Conservation (phyloP, 2,797 vertebrate species). For the Streptopelia turtur region DNA sequence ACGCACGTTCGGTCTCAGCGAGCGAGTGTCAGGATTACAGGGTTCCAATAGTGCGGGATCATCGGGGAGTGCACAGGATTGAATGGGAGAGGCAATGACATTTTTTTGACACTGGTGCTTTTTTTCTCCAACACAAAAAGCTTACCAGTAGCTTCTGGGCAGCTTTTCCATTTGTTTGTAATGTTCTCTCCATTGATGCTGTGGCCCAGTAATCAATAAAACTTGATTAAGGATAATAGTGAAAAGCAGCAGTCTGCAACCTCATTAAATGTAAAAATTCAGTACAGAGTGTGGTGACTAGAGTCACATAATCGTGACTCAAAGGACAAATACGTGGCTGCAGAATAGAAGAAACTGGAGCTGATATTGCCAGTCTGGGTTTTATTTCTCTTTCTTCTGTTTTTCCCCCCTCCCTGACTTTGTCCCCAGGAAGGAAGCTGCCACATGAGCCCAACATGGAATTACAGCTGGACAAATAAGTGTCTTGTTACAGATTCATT, state of each 20-base stretch:
- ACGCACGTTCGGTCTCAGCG: fast-evolving
- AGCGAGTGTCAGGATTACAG: neutral
- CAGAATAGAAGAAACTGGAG: neutral
- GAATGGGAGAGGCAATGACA: neutral
- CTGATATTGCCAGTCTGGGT: neutral
- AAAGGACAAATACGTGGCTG: neutral
- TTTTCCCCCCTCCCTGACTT: neutral
- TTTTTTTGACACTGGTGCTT: neutral
- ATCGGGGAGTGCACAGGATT: neutral
- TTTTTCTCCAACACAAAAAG: neutral
- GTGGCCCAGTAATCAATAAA: conserved; percentile 13
- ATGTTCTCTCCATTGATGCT: neutral
- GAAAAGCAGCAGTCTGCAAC: conserved; percentile 48
- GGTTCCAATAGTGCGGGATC: neutral
- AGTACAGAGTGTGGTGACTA: neutral
- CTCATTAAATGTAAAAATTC: conserved; percentile 38
- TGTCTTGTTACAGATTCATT: neutral
- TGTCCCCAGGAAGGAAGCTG: neutral
- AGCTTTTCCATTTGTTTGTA: conserved; percentile 41
- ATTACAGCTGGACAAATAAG: neutral
- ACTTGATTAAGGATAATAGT: conserved; percentile 30
- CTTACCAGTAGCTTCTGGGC: neutral
- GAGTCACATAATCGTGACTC: neutral
- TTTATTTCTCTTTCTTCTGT: neutral
- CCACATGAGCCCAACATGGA: neutral